Evolutionary conservation across 1,140 invertebrate species (phyloP), one percentile per base, ranked within the genome.

Genomic region (Drosophila busckii): DNA sequence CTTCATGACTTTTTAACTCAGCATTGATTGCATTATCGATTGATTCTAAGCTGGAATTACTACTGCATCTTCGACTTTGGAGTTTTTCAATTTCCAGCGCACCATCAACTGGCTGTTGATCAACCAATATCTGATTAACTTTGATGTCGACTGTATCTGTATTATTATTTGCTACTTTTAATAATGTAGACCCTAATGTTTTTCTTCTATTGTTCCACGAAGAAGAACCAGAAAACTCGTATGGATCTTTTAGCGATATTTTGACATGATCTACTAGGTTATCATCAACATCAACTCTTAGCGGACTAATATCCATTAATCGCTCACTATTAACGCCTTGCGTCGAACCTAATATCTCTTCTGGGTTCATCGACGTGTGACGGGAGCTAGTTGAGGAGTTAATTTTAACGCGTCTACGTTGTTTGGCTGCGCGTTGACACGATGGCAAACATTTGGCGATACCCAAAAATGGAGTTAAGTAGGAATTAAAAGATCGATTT

Each of bases 361-460:
- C 2, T 26, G 10, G 37, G 8, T 31, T 25, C 44, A 5, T 10
- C 3, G 12, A 5, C 2, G 7, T 23, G 34, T 9, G 0, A 8
- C 12, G 16, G 10, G 4, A n/a, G 8, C 8, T 29, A 10, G 16
- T 13, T 10, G 16, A 23, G 10, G 19, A 3, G 25, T 20, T n/a
- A 15, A 45, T 13, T 19, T 37, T 52, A 4, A 29, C 1, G n/a
- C 25, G 28, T 6, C 22, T 20, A n/a, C 29, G 31, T 22, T 28
- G 59, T 25, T 52, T 60, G 2, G 31, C 28, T 13, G 42, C 52
- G n/a, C 49, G 45, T 9, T 54, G 65, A 40, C 76, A 83, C 0
- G 76, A 75, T 46, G 61, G 61, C 13, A 83, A 61, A 15, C 71
- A 83, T 20, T 76, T 83, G 4, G 76, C 78, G 6, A 83, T 64